phyloP scores from a whole-genome alignment of 2,797 vertebrate species.

The Galago senegalensis region DNA sequence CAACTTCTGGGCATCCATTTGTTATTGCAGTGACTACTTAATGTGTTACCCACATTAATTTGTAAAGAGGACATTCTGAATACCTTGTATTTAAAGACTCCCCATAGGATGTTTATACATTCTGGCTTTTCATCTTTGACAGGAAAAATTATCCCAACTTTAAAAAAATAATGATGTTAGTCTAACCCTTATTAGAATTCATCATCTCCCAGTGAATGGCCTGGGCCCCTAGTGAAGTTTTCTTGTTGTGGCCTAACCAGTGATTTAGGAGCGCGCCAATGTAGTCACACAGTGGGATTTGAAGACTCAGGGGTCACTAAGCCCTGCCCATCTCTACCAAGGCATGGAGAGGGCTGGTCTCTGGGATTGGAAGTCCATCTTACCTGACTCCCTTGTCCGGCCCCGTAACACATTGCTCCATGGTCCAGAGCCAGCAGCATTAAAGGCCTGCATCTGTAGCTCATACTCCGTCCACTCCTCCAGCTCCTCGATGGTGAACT shows the following conservation, averaged over 20 bases:
- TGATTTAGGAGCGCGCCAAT: accelerated
- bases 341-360: background rate
- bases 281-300: accelerated
- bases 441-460: slow-evolving; percentile 96
- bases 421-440: slow-evolving; percentile 95
- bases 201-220: background rate
- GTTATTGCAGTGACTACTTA: accelerated
- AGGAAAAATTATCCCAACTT: background rate
- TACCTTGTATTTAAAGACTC: accelerated
- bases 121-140: background rate
- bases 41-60: accelerated
- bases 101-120: accelerated
- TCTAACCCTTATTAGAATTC: background rate
- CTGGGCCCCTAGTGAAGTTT: accelerated
- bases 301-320: background rate
- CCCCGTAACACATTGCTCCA: slow-evolving; percentile 93
- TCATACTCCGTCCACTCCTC: slow-evolving; percentile 96
- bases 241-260: accelerated
- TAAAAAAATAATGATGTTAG: background rate
- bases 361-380: slow-evolving; percentile 9
- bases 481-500: slow-evolving; percentile 93
- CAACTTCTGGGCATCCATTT: background rate
- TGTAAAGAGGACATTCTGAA: accelerated
- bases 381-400: slow-evolving; percentile 95
- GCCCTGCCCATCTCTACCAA: background rate